Evolutionary conservation across 2,888 invertebrate species (phyloP).

Genomic region (Criorhina ranunculi): DNA sequence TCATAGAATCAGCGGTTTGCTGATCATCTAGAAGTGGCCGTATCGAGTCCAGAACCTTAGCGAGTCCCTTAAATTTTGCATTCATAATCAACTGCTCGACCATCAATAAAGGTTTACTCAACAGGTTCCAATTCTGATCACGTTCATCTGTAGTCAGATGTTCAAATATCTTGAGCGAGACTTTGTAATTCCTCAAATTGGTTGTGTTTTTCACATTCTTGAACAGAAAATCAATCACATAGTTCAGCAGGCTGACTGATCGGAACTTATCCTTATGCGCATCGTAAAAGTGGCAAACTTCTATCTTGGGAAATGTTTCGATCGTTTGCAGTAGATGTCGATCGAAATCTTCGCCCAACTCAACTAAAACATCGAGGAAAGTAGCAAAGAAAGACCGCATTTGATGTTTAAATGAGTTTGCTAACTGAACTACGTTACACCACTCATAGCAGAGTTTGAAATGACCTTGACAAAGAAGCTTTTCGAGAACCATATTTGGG

Average conservation of each 20-base stretch:
- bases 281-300: constrained; percentile 87
- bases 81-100: constrained; percentile 96
- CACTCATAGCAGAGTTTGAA: constrained; percentile 88
- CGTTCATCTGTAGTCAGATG: constrained; percentile 87
- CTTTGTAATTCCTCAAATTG: constrained; percentile 87
- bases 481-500: constrained; percentile 82
- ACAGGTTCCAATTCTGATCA: constrained; percentile 87
- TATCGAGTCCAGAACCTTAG: constrained; percentile 87
- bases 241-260: constrained; percentile 87
- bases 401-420: constrained; percentile 78
- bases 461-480: constrained; percentile 79
- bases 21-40: constrained; percentile 81
- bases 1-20: constrained; percentile 12
- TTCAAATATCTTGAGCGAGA: constrained; percentile 89
- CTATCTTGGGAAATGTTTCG: constrained; percentile 86
- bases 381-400: constrained; percentile 82
- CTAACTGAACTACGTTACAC: constrained; percentile 86
- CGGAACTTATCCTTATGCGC: constrained; percentile 87
- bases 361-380: constrained; percentile 80
- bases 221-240: constrained; percentile 87
- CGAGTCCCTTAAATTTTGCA: constrained; percentile 89
- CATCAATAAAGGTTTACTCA: constrained; percentile 90
- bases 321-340: constrained; percentile 86
- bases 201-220: constrained; percentile 80
- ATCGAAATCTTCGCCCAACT: constrained; percentile 79